Conservation (phyloP, 2,888 invertebrate species). For the Steinernema scapterisci region DNA sequence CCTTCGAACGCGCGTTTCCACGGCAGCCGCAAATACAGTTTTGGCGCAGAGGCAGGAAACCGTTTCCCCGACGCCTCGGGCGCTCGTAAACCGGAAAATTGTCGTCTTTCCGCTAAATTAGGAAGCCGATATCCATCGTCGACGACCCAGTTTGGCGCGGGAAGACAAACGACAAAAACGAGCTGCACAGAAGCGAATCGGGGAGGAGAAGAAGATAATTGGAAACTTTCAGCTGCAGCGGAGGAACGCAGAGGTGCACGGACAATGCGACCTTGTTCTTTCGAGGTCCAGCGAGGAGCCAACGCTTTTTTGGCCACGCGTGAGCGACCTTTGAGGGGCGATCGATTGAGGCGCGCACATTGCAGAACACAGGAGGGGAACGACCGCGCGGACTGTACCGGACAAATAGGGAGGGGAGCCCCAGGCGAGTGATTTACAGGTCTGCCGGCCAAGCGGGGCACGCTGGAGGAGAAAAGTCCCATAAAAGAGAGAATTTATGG, state of each 20-base stretch:
- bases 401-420: neutral
- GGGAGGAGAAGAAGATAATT: constrained; percentile 3
- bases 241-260: neutral
- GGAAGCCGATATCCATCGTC: constrained; percentile 8
- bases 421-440: constrained; percentile 19
- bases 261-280: constrained; percentile 20
- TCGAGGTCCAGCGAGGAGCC: constrained; percentile 1
- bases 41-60: neutral
- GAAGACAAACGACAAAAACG: neutral
- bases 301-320: constrained; percentile 29
- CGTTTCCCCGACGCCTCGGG: constrained; percentile 11
- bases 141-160: constrained; percentile 18
- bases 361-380: neutral
- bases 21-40: neutral
- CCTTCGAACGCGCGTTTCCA: neutral
- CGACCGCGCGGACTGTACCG: constrained; percentile 5
- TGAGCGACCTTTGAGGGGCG: constrained; percentile 19
- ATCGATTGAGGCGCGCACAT: constrained; percentile 18
- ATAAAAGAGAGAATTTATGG: constrained; percentile 25
- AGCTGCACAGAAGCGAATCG: no score
- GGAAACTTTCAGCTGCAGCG: neutral
- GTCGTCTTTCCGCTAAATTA: constrained; percentile 10
- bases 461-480: constrained; percentile 2
- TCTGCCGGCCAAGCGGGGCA: neutral
- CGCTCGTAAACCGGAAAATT: neutral